Evolutionary conservation across 2,888 invertebrate species (phyloP).

Genomic region (Spodoptera picta): DNA sequence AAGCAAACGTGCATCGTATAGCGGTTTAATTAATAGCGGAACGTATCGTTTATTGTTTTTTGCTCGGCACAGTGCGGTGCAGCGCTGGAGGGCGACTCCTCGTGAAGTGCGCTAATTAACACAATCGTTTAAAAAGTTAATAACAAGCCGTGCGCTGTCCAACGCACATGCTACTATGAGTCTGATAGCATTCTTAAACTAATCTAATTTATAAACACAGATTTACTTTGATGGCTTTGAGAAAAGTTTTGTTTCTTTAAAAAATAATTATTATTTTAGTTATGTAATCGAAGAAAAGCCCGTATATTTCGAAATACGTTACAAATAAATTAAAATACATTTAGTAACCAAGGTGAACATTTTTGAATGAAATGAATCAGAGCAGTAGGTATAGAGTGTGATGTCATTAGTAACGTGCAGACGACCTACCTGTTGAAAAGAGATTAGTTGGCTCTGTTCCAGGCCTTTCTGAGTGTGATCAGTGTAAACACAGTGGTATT

Average conservation of each 20-base stretch:
- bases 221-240: not conserved
- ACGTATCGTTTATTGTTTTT: slow-evolving; percentile 79
- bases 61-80: slow-evolving; percentile 61
- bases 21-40: slow-evolving; percentile 78
- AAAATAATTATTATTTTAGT: too few species aligned
- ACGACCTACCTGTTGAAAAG: slow-evolving; percentile 83
- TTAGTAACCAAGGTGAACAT: slow-evolving; percentile 55
- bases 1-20: slow-evolving; percentile 58
- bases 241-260: too few species aligned
- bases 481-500: slow-evolving; percentile 70
- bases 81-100: slow-evolving; percentile 74
- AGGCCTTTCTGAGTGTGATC: slow-evolving; percentile 60
- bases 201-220: slow-evolving; percentile 19
- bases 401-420: slow-evolving; percentile 76
- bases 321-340: slow-evolving; percentile 6
- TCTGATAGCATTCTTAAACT: slow-evolving; percentile 54
- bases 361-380: slow-evolving; percentile 83
- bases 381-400: slow-evolving; percentile 70
- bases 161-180: slow-evolving; percentile 73
- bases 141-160: slow-evolving; percentile 81
- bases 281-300: not conserved
- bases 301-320: not conserved
- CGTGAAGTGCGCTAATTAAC: slow-evolving; percentile 83
- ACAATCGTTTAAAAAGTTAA: slow-evolving; percentile 86
- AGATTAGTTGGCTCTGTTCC: slow-evolving; percentile 81